A percentile compares a stretch with the other conserved stretches of the same genome.
Evolutionary conservation across 35 echinoderm and acorn worm species (phyloP).

Genomic region (Lytechinus variegatus): DNA sequence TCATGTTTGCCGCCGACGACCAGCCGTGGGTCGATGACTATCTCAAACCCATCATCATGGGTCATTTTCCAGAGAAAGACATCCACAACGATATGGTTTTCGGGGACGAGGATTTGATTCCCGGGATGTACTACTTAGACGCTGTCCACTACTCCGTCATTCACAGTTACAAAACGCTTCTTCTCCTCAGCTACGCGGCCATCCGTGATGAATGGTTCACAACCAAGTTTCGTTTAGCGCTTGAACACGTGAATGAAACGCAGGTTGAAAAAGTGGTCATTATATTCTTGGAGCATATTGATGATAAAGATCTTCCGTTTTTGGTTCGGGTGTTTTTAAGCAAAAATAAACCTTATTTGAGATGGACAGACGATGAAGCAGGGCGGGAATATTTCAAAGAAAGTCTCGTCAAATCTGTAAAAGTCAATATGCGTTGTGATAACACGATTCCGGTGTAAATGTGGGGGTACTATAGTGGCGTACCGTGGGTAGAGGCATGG

Average conservation of each 20-base stretch:
- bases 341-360: conserved; percentile 33
- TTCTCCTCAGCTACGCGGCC: conserved; percentile 36
- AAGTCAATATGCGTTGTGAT: conserved; percentile 17
- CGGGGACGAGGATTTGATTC: conserved; percentile 28
- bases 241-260: conserved; percentile 41
- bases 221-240: background rate
- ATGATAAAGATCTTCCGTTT: conserved; percentile 19
- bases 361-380: conserved; percentile 23
- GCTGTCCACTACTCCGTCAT: conserved; percentile 11
- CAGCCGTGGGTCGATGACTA: conserved; percentile 23
- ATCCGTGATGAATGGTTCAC: conserved; percentile 43
- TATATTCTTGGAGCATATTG: conserved; percentile 3
- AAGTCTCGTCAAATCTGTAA: background rate
- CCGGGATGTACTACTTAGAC: conserved; percentile 37
- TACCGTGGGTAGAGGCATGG: too few species aligned
- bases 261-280: conserved; percentile 29
- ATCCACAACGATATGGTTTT: background rate
- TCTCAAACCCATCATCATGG: background rate
- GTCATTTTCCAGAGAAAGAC: background rate
- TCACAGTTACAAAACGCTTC: conserved; percentile 25
- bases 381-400: background rate
- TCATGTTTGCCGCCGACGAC: conserved; percentile 38
- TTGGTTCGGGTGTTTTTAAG: background rate
- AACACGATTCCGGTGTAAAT: conserved; percentile 31
- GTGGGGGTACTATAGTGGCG: too few species aligned